Evolutionary conservation across 2,797 vertebrate genomes (phyloP), one percentile per base, ranked within the genome.

Genomic region (Gymnoscopelus braueri): DNA sequence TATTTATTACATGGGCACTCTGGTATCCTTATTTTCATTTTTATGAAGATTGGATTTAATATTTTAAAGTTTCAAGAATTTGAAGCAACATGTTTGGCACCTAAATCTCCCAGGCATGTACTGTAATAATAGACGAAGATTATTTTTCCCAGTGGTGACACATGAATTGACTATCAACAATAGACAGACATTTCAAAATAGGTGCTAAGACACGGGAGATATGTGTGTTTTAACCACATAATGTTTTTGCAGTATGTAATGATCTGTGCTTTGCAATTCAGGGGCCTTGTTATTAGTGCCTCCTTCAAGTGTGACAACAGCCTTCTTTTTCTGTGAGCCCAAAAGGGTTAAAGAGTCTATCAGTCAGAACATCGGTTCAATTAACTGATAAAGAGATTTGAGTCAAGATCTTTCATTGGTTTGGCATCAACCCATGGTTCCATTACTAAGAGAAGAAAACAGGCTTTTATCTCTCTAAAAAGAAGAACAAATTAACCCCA

Each of bases 251-350:
- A 65, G 71, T 29, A 14, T 79, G 75, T 82, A 63, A 60, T 78
- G 73, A 79, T 89, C 49, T 26, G 62, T 82, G 58, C 44, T 85
- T 74, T 74, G 68, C 69, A 84, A 84, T 82, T 86, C 82, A 78
- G 71, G 63, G 57, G 67, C 64, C 65, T 85, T 63, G 71, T 64
- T 78, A 35, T 14, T 13, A 63, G 60, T 63, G 70, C 77, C 65
- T 80, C 64, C 65, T 26, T 82, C 65, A 79, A 60, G 69, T 69
- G 57, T 70, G 65, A 83, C 69, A 63, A 56, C 54, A 78, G 57
- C 51, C 57, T 72, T 59, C 15, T 64, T 75, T 75, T 58, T 44
- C 26, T 54, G 14, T 2, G 15, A 56, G 49, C 61, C 66, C 44
- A 32, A 14, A 24, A 47, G 57, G 26, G 48, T 60, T 39, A 39